These are phyloP conservation scores for Lomographa bimaculata DNA, from an alignment of 2,888 invertebrate genomes.

Conservation along the genomic window DNA sequence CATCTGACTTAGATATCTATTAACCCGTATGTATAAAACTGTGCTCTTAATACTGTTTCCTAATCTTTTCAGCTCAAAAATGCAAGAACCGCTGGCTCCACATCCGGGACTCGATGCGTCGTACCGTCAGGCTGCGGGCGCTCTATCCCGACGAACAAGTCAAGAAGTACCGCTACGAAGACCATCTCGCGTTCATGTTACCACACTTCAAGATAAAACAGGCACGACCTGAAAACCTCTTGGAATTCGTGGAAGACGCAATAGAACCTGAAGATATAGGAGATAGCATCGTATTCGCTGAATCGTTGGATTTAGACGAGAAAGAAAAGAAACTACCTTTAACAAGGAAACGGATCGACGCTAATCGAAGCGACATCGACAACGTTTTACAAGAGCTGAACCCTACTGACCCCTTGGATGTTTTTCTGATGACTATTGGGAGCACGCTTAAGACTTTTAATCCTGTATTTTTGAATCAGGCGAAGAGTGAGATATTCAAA, in stretches of 20 bases:
- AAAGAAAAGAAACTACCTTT: conserved; percentile 7
- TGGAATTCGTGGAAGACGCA: conserved; percentile 17
- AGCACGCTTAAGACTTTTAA: conserved; percentile 62
- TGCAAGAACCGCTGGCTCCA: conserved; percentile 73
- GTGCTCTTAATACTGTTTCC: no score
- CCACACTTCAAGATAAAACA: conserved; percentile 49
- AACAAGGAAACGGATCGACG: conserved; percentile 20
- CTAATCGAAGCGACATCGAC: conserved; percentile 14
- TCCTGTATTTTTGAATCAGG: conserved; percentile 70
- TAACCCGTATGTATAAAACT: no score
- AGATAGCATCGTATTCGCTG: no score
- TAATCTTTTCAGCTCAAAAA: conserved; percentile 30
- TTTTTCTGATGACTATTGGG: conserved; percentile 66
- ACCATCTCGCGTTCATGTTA: conserved; percentile 63
- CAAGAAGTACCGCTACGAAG: conserved; percentile 70
- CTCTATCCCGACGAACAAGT: conserved; percentile 49
- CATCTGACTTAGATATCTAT: no score
- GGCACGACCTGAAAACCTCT: conserved; percentile 15
- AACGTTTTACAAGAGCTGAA: conserved; percentile 19
- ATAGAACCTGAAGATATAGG: conserved; percentile 20
- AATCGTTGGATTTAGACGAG: conserved; percentile 6
- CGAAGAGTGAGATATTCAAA: conserved; percentile 73
- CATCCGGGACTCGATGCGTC: conserved; percentile 70
- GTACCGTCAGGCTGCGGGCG: conserved; percentile 56
- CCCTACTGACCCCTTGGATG: conserved; percentile 34